phyloP scores from a whole-genome alignment of 2,888 invertebrate species.

The Pomacea canaliculata region DNA sequence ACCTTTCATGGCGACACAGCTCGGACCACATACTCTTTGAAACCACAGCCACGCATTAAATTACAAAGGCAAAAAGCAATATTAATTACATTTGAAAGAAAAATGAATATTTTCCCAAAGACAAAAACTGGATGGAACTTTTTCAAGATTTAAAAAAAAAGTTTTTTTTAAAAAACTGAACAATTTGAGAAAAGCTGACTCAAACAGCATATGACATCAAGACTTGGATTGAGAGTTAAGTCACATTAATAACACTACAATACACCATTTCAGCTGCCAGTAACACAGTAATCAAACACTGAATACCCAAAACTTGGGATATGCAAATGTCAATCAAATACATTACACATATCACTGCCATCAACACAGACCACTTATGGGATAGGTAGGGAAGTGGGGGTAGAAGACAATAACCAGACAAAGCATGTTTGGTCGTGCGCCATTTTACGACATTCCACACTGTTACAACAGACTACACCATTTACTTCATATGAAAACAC shows the following conservation, averaged over 20 bases:
- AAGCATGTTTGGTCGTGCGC: no score
- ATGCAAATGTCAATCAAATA: constrained; percentile 4
- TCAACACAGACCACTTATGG: constrained; percentile 5
- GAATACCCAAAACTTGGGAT: constrained; percentile 11
- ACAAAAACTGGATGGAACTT: not conserved
- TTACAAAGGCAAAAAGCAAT: constrained; percentile 2
- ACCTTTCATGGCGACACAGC: constrained; percentile 3
- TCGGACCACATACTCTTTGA: constrained; percentile 3
- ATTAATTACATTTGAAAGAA: not conserved
- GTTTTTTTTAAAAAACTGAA: not conserved
- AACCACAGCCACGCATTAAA: constrained; percentile 4
- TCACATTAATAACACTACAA: constrained; percentile 2
- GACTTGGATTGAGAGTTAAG: constrained; percentile 18
- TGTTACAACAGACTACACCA: no score
- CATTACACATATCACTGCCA: constrained; percentile 5
- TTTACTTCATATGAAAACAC: not conserved
- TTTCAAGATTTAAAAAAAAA: not conserved
- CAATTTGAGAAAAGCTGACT: not conserved
- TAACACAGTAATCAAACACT: constrained; percentile 18
- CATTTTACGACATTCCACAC: no score
- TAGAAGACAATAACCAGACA: no score
- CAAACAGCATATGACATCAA: constrained; percentile 6
- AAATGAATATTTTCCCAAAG: not conserved
- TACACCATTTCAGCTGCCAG: constrained; percentile 22
- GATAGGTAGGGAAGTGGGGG: not conserved